These are phyloP conservation scores for Hydropotes inermis DNA, from an alignment of 2,113 vertebrate species.

Conservation along the genomic window DNA sequence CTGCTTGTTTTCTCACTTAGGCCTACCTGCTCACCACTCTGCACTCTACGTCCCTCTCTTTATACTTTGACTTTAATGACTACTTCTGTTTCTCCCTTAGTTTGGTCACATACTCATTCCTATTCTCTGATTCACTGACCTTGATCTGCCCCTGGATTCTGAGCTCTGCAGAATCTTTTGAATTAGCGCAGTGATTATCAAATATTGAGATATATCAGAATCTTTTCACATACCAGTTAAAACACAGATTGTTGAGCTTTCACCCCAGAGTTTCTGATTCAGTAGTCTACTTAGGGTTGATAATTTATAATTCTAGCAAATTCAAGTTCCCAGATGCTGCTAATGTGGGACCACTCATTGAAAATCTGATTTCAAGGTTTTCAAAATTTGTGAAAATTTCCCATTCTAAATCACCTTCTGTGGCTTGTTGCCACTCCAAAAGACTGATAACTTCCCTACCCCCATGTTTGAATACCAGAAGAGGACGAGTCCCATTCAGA, in stretches of 20 bases:
- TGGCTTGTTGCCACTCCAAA: background rate
- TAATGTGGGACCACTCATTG: background rate
- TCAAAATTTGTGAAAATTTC: background rate
- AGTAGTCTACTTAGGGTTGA: background rate
- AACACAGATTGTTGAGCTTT: background rate
- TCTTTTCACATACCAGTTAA: background rate
- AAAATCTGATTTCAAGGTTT: background rate
- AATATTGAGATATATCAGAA: background rate
- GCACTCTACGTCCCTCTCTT: background rate
- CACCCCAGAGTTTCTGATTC: background rate
- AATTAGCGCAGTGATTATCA: background rate
- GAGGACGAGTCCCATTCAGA: background rate
- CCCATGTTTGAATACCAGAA: background rate
- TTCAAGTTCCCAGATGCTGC: background rate
- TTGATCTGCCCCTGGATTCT: background rate
- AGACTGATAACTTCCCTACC: background rate
- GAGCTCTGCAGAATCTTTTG: background rate
- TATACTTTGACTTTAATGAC: background rate
- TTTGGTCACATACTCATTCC: background rate
- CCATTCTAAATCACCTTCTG: background rate
- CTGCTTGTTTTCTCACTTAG: background rate
- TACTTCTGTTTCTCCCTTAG: background rate
- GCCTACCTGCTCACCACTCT: background rate
- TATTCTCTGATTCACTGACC: background rate
- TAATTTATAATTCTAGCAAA: background rate